Evolutionary conservation across 2,797 vertebrate species (phyloP).

Genomic region (Pelochelys cantorii): DNA sequence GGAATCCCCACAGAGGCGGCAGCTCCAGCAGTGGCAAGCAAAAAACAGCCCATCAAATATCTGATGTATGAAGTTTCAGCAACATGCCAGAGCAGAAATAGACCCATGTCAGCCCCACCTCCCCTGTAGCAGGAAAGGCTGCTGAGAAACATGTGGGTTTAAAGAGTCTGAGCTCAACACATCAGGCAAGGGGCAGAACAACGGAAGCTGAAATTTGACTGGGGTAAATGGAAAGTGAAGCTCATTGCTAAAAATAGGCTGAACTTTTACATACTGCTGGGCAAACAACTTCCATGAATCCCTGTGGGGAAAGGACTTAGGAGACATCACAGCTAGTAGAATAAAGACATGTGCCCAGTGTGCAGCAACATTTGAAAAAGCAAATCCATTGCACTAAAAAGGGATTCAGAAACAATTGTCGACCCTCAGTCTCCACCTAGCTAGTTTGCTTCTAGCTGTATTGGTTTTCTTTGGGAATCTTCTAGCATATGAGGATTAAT

Average conservation of each 20-base stretch:
- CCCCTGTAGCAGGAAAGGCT: not conserved
- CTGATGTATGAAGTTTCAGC: not conserved
- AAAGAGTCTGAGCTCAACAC: not conserved
- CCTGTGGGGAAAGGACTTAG: slow-evolving; percentile 3
- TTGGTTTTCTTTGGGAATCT: slow-evolving; percentile 45
- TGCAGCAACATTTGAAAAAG: slow-evolving; percentile 22
- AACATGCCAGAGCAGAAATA: slow-evolving; percentile 10
- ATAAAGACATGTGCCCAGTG: slow-evolving; percentile 33
- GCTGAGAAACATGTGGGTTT: not conserved
- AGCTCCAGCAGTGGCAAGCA: not conserved
- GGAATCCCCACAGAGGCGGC: not conserved
- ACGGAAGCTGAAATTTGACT: slow-evolving; percentile 35
- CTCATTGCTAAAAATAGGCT: slow-evolving; percentile 30
- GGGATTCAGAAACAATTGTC: slow-evolving; percentile 11
- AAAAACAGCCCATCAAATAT: slow-evolving; percentile 36
- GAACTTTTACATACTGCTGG: slow-evolving; percentile 25
- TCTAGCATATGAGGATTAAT: not conserved
- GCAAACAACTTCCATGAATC: slow-evolving; percentile 29
- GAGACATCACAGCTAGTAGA: slow-evolving; percentile 28
- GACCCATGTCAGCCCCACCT: not conserved
- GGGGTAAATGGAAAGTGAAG: not conserved
- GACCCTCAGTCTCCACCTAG: slow-evolving; percentile 3
- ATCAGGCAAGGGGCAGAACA: not conserved
- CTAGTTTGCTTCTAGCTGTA: slow-evolving; percentile 23
- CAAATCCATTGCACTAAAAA: slow-evolving; percentile 28